phyloP scores from a whole-genome alignment of 2,888 invertebrate species.

The Eretmocerus hayati region DNA sequence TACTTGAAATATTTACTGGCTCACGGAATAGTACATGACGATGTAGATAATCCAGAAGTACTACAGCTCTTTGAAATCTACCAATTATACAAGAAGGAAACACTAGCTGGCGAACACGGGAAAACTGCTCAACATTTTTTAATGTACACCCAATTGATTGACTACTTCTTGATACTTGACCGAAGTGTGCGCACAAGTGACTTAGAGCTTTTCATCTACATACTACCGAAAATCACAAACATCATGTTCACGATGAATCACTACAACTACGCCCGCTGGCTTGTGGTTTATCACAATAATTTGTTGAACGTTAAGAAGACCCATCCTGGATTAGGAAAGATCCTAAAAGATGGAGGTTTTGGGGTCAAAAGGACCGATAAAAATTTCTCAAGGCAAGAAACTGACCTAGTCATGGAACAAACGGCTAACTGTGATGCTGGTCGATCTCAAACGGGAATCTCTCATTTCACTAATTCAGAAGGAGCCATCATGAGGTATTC shows the following conservation, averaged over 20 bases:
- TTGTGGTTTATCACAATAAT: conserved; percentile 32
- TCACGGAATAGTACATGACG: not conserved
- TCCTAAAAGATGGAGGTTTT: conserved; percentile 31
- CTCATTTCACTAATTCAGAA: conserved; percentile 25
- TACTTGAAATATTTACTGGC: not conserved
- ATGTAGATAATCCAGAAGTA: not conserved
- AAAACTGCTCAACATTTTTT: conserved; percentile 35
- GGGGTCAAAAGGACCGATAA: conserved; percentile 32
- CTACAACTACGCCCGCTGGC: conserved; percentile 37
- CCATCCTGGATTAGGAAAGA: conserved; percentile 30
- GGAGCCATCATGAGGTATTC: not conserved
- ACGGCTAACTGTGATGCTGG: conserved; percentile 28
- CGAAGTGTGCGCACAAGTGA: conserved; percentile 33
- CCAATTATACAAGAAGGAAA: conserved; percentile 25
- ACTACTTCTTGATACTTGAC: conserved; percentile 29
- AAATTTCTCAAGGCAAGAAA: conserved; percentile 20
- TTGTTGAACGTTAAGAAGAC: conserved; percentile 32
- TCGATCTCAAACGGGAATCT: conserved; percentile 17
- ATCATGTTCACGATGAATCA: conserved; percentile 37
- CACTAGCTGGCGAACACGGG: conserved; percentile 28
- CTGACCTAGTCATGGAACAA: conserved; percentile 25
- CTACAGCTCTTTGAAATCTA: conserved; percentile 13
- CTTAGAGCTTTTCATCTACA: conserved; percentile 28
- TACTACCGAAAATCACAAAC: conserved; percentile 32
- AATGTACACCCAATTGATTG: conserved; percentile 29